Evolutionary conservation across 2,113 vertebrate species (phyloP).

Genomic region (Thinocorus orbignyianus): DNA sequence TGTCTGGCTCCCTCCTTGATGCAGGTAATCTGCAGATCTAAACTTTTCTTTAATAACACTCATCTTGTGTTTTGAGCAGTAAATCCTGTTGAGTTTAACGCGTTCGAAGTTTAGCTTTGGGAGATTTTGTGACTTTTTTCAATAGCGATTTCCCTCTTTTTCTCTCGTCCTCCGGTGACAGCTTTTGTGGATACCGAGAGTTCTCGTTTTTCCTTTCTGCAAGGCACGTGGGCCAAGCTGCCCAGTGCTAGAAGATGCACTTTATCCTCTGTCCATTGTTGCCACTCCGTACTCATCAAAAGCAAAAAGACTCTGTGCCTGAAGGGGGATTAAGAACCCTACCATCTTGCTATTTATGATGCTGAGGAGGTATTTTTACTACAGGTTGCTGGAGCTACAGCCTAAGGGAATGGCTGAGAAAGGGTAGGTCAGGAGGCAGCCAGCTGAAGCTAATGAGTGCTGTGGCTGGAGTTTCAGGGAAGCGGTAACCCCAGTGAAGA

Average conservation of each 20-base stretch:
- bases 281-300: not conserved
- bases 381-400: not conserved
- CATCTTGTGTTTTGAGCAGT: not conserved
- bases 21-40: not conserved
- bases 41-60: not conserved
- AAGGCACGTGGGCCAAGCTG: not conserved
- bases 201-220: slow-evolving; percentile 4
- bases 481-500: not conserved
- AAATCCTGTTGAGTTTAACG: not conserved
- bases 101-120: not conserved
- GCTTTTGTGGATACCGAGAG: not conserved
- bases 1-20: not conserved
- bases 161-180: not conserved
- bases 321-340: not conserved
- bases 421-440: slow-evolving; percentile 3
- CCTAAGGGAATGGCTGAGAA: slow-evolving; percentile 9
- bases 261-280: not conserved
- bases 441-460: not conserved
- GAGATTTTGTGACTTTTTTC: not conserved
- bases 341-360: slow-evolving; percentile 44
- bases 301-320: not conserved
- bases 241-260: not conserved
- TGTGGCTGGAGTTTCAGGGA: not conserved
- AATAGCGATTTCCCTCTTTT: not conserved
- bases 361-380: slow-evolving; percentile 45